Evolutionary conservation across 2,113 vertebrate genomes (phyloP).

Genomic region (Leuciscus idus): DNA sequence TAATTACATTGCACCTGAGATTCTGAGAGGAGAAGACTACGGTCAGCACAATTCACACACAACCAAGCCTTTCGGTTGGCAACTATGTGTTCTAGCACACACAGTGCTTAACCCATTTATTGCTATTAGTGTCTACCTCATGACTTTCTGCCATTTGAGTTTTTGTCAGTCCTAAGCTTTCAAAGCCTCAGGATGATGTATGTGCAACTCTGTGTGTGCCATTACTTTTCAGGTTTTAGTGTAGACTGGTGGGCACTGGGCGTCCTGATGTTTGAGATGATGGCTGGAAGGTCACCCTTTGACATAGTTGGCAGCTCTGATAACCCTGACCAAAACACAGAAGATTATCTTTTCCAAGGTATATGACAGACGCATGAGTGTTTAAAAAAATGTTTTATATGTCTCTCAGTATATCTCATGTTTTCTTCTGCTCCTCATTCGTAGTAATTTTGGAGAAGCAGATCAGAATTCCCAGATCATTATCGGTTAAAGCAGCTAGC

Average conservation of each 20-base stretch:
- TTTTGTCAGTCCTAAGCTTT: neutral
- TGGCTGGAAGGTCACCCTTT: slow-evolving; percentile 96
- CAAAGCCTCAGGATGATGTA: slow-evolving; percentile 5
- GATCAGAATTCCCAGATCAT: slow-evolving; percentile 95
- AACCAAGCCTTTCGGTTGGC: neutral
- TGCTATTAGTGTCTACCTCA: neutral
- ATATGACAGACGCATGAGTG: neutral
- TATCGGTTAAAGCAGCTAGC: slow-evolving; percentile 98
- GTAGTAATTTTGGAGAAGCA: slow-evolving; percentile 99
- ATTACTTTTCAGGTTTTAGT: slow-evolving; percentile 83
- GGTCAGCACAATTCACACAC: slow-evolving; percentile 76
- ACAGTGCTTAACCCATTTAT: neutral
- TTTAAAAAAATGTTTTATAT: neutral
- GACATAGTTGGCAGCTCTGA: slow-evolving; percentile 98
- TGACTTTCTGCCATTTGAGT: neutral
- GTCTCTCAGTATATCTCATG: neutral
- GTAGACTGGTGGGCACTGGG: slow-evolving; percentile 99
- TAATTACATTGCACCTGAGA: slow-evolving; percentile 98
- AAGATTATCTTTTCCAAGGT: slow-evolving; percentile 99
- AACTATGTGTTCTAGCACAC: neutral
- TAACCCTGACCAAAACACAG: slow-evolving; percentile 99
- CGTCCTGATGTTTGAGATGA: slow-evolving; percentile 99
- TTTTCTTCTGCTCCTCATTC: slow-evolving; percentile 18
- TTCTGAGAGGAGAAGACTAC: slow-evolving; percentile 96
- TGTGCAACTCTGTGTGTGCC: neutral